Evolutionary conservation across 2,113 vertebrate species (phyloP), one percentile per base, ranked within the genome.

Genomic region (Acinonyx jubatus): DNA sequence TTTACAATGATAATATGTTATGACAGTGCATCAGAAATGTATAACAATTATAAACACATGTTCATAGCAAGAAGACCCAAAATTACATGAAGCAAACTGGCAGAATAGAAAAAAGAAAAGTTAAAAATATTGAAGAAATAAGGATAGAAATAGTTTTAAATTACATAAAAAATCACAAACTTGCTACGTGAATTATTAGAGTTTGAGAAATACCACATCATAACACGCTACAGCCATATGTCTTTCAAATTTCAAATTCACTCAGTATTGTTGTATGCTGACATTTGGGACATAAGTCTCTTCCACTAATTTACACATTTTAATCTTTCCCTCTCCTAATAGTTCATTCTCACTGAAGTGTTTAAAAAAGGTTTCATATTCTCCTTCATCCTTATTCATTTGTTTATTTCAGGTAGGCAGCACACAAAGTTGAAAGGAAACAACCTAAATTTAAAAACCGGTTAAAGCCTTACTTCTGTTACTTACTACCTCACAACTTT

Each of bases 351-450:
- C 81, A 79, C 19, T 29, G 52, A 84, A 50, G 19, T 27, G 2
- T 71, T 76, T 55, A 15, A n/a, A 83, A 65, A 33, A 25, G 21
- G 7, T 38, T 88, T 84, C 66, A 89, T 48, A 41, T 50, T 92
- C 45, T 85, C n/a, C 38, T 41, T 83, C 15, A 50, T 88, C 38
- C n/a, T 73, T 93, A n/a, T 79, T 81, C 36, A 55, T 33, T 78
- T 48, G 21, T 66, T 90, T 74, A 69, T 68, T 66, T 55, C 50
- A 86, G 36, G 21, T 55, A 18, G 25, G 41, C 21, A 95, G 21
- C 36, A 63, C 69, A 50, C 3, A 71, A 93, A 69, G 88, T 81
- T 90, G 36, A 92, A 94, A 87, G 55, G n/a, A 93, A 91, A 88
- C n/a, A 79, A n/a, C 19, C 29, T 80, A 52, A 52, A 55, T 86